A percentile compares a stretch with the other conserved stretches of the same genome.
These are phyloP conservation scores for Epizoanthus illoricatus DNA, from an alignment of 92 coral and sea anemone genomes.

Conservation along the genomic window DNA sequence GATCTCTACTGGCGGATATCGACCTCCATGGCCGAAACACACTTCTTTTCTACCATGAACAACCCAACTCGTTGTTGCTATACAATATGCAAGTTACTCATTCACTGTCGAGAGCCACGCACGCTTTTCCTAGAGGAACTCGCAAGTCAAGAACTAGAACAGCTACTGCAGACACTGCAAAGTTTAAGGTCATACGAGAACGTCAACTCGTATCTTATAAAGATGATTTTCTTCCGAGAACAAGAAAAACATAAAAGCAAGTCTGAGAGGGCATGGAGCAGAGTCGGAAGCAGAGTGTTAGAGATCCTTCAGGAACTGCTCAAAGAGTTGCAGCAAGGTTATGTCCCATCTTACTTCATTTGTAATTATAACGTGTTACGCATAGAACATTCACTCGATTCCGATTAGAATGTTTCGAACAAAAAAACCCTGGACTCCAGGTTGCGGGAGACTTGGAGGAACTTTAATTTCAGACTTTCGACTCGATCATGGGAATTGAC, in stretches of 20 bases:
- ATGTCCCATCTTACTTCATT: conserved; percentile 41
- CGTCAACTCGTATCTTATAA: conserved; percentile 43
- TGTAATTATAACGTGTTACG: conserved; percentile 41
- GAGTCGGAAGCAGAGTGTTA: conserved; percentile 29
- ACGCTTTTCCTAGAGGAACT: not conserved
- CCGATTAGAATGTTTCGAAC: not conserved
- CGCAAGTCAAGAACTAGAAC: conserved; percentile 6
- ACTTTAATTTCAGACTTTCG: too few species aligned
- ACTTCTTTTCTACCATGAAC: conserved; percentile 20
- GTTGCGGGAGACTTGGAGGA: too few species aligned
- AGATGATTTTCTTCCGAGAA: conserved; percentile 42
- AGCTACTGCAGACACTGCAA: not conserved
- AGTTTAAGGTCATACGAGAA: conserved; percentile 16
- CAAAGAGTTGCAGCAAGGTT: conserved; percentile 15
- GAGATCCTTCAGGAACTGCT: conserved; percentile 20
- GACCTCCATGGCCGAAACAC: conserved; percentile 49
- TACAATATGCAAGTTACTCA: conserved; percentile 39
- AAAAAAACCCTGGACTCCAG: too few species aligned
- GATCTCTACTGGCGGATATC: conserved; percentile 50
- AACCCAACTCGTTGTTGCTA: conserved; percentile 33
- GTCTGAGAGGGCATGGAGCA: conserved; percentile 34
- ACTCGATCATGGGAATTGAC: too few species aligned
- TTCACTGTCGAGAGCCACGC: conserved; percentile 17
- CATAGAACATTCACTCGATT: not conserved
- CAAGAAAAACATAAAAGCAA: not conserved